phyloP scores from a whole-genome alignment of 2,888 invertebrate genomes.

The Chesias legatella region DNA sequence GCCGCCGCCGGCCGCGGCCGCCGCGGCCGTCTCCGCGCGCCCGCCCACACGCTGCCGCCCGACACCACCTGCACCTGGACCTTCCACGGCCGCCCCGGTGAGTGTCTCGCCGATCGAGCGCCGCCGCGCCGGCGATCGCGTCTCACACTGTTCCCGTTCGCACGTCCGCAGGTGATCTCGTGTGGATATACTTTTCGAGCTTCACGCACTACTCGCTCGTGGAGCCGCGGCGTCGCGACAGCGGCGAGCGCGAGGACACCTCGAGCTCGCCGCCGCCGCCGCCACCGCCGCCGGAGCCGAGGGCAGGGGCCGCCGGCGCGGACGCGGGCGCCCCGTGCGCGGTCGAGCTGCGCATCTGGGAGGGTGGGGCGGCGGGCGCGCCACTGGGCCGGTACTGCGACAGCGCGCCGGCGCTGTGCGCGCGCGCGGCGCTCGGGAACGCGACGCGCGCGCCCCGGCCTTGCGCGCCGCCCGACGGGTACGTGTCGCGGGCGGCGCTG shows the following conservation, averaged over 20 bases:
- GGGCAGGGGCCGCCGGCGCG: constrained; percentile 21
- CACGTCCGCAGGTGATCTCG: constrained; percentile 82
- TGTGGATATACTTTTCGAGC: constrained; percentile 93
- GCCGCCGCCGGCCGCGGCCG: constrained; percentile 82
- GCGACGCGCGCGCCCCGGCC: constrained; percentile 88
- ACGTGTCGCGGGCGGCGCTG: constrained; percentile 77
- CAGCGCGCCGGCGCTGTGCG: constrained; percentile 88
- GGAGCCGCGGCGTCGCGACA: constrained; percentile 70
- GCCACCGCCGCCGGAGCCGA: constrained; percentile 16
- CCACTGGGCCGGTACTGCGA: constrained; percentile 87
- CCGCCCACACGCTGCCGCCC: constrained; percentile 91
- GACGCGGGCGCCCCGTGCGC: constrained; percentile 84
- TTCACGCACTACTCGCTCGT: constrained; percentile 89
- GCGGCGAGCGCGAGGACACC: constrained; percentile 74
- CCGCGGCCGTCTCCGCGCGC: constrained; percentile 87
- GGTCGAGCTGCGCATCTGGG: constrained; percentile 87
- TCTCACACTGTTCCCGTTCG: background rate
- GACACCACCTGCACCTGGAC: constrained; percentile 93
- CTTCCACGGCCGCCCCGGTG: constrained; percentile 86
- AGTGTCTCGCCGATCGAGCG: constrained; percentile 3
- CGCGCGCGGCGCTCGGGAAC: constrained; percentile 88
- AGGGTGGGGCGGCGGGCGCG: constrained; percentile 76
- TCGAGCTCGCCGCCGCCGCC: constrained; percentile 26
- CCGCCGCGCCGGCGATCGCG: background rate
- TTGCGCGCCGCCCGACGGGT: constrained; percentile 89